Base-by-base conservation (phyloP, 2,113 vertebrate species). In the Nipponia nippon region DNA sequence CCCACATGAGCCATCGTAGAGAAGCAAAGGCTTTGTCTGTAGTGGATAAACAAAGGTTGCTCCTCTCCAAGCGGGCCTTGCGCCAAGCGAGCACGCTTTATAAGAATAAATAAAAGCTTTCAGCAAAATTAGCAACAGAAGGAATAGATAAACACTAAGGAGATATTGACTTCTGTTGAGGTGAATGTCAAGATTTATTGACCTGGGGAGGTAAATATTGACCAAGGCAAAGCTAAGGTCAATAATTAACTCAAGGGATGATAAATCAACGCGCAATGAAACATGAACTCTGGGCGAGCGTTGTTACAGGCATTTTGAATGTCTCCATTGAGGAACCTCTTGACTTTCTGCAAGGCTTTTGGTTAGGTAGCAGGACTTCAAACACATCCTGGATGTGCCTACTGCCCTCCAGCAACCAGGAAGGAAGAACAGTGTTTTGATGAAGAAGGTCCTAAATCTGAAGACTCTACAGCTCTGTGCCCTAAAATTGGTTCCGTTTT, bases 161-260 rank as follows among this genome's bases (percentile, higher is more conserved):
- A 97, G 96, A 84, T 96, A 97, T 97, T 46, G 96, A 96, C 97
- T 96, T 91, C 97, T 95, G 90, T 77, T 95, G 95, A 97, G 96
- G 96, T 95, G 96, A 96, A 97, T 71, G 90, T 96, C 96, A 95
- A 97, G 96, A 97, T 96, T 97, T 96, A 97, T 97, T 95, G 96
- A 97, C 46, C 95, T 32, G 84, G 70, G 91, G 95, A 95, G 95
- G 95, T 95, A 95, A 96, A 97, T 97, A 97, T 97, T 97, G 96
- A 97, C 92, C 94, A 49, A 96, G 93, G 95, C 96, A 96, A 96
- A 92, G 93, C 95, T 87, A 92, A 97, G 97, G 97, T 97, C 97
- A 95, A 94, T 97, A 94, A 96, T 97, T 96, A 96, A 96, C 93
- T 96, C 83, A 16, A 59, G 95, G 95, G 93, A 93, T 71, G 93